Conservation (phyloP, 2,113 vertebrate species). For the Axis porcinus region DNA sequence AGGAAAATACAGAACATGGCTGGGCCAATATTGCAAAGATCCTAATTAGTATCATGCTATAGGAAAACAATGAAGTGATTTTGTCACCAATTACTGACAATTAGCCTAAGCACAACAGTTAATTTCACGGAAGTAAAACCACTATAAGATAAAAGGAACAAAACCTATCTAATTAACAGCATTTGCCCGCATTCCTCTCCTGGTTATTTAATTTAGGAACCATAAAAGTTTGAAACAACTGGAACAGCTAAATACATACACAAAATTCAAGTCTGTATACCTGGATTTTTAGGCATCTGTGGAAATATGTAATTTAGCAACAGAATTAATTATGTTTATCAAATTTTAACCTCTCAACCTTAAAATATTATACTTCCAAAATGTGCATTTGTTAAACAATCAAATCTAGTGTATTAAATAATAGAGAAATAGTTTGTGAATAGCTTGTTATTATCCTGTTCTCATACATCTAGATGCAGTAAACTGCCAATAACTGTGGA, state of each 20-base stretch:
- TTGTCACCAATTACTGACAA: conserved; percentile 83
- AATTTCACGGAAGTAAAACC: conserved; percentile 80
- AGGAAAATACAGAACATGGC: conserved; percentile 58
- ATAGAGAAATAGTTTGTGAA: background rate
- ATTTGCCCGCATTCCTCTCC: conserved; percentile 62
- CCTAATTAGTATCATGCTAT: conserved; percentile 81
- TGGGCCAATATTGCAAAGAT: conserved; percentile 68
- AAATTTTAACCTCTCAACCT: background rate
- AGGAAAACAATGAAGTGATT: conserved; percentile 84
- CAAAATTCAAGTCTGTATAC: conserved; percentile 28
- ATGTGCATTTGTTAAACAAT: background rate
- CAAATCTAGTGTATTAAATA: background rate
- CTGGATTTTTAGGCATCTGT: background rate
- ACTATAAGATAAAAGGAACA: conserved; percentile 74
- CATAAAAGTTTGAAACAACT: conserved; percentile 56
- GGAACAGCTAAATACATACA: background rate
- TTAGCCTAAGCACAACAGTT: conserved; percentile 80
- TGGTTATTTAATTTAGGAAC: conserved; percentile 56
- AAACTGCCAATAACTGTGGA: background rate
- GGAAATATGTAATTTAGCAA: background rate
- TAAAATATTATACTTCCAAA: background rate
- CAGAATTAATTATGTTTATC: background rate
- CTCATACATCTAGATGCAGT: background rate
- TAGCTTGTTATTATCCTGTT: background rate
- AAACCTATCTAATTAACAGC: conserved; percentile 75